Base-by-base conservation (phyloP, 2,888 invertebrate species). In the Drosophila barbarae region DNA sequence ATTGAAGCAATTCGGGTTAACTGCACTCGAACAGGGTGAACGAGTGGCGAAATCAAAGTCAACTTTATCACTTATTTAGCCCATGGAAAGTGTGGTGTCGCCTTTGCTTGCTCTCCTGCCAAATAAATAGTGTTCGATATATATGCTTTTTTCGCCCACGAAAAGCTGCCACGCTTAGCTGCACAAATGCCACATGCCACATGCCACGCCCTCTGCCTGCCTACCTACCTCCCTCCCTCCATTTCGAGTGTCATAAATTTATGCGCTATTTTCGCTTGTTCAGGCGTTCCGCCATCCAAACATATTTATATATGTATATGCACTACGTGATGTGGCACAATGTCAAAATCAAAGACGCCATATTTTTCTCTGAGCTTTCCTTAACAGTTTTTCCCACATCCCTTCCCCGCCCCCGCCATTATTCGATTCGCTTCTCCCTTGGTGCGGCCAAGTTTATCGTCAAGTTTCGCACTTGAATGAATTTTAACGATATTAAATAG, bases 31-130 rank as follows among this genome's bases (percentile, higher is more conserved):
- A 21, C 7, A 39, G 15, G n/a, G 53, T 35, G 46, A 66, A 41
- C 34, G 68, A 80, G 68, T 80, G 73, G 67, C 69, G 56, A 73
- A 80, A 78, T 80, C 81, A 78, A 77, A 80, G 74, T 76, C 72
- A 72, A 69, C 73, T 83, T 82, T 84, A 84, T 82, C 82, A 78
- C 82, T 77, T 76, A 79, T 80, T 83, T 79, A 75, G 71, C 67
- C 56, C 54, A 63, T 66, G 74, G 69, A 74, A 76, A 72, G 70
- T 35, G 70, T 38, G 47, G 44, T 55, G 66, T 61, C 71, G 59
- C 68, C 63, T 21, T 38, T 13, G 55, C 39, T 56, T 7, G 32
- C 12, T 39, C 15, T 18, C 15, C 15, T 15, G 13, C 65, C 67
- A 70, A 76, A 79, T 73, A 81, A 74, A 81, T 81, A 73, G 82